Evolutionary conservation across 2,797 vertebrate genomes (phyloP), one percentile per base, ranked within the genome.

Genomic region (Sphenopsis melanotis): DNA sequence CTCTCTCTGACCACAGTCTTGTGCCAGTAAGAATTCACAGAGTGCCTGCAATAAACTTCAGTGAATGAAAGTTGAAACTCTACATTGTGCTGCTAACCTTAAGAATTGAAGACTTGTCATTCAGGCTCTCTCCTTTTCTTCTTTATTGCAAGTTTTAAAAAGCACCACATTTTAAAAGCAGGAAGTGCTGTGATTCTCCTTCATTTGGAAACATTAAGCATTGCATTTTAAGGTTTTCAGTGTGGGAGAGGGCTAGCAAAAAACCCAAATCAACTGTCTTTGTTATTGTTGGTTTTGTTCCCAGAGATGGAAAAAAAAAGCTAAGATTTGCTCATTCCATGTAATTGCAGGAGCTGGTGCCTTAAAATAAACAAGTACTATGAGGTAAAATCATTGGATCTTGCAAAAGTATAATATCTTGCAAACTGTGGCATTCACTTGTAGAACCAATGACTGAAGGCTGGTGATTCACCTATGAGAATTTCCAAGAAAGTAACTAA

Each of bases 401-500:
- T 87, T 71, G 32, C 26, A 56, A 52, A 9, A 59, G 12, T 41
- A 61, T 16, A 10, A 9, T 11, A 17, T 32, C 39, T 41, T 63
- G 12, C 10, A 34, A 34, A 30, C 6, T 23, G 27, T 41, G 52
- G 23, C 12, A 20, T 74, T 87, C 20, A 17, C 11, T 70, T 82
- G 29, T 41, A 82, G 79, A 21, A 11, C 8, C 3, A 15, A 1
- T 26, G 36, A 81, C 23, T 50, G 46, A 86, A 91, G 44, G 32
- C 47, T 56, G 32, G 8, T 60, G 50, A 71, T 71, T 85, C 44
- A 46, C 14, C 60, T 46, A 8, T 11, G 11, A 72, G 44, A 68
- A 83, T 83, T 92, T 80, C 15, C 30, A 42, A 83, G 34, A 63
- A 90, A 72, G 44, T 18, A 80, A 42, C 32, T 80, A 77, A 83